These are phyloP conservation scores for Hestina assimilis DNA, from an alignment of 1,140 invertebrate species.

Conservation along the genomic window DNA sequence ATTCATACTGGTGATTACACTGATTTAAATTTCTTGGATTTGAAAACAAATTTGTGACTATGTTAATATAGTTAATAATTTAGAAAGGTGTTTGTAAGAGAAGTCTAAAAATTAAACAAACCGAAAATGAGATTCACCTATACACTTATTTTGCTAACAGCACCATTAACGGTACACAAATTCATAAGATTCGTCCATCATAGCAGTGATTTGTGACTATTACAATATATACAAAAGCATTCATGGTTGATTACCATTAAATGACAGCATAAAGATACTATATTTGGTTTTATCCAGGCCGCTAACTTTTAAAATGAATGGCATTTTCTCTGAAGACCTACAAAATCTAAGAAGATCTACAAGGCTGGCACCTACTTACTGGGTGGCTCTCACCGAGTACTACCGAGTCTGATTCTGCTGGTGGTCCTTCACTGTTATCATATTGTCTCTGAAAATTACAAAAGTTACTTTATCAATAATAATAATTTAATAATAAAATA, in stretches of 20 bases:
- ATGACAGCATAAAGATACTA: slow-evolving; percentile 9
- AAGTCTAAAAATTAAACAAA: not conserved
- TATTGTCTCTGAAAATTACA: slow-evolving; percentile 80
- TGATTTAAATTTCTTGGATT: too few species aligned
- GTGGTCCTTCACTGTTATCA: slow-evolving; percentile 81
- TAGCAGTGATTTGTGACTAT: slow-evolving; percentile 5
- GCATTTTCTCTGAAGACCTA: slow-evolving; percentile 15
- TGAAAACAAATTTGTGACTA: too few species aligned
- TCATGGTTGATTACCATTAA: slow-evolving; percentile 7
- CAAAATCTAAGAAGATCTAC: slow-evolving; percentile 43
- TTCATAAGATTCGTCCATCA: not conserved
- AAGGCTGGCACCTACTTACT: slow-evolving; percentile 64
- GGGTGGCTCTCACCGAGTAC: slow-evolving; percentile 79
- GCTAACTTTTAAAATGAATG: slow-evolving; percentile 14
- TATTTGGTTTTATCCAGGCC: slow-evolving; percentile 19
- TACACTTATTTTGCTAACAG: slow-evolving; percentile 5
- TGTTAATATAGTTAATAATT: too few species aligned
- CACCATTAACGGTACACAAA: slow-evolving; percentile 4
- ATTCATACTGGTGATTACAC: too few species aligned
- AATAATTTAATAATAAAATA: not conserved
- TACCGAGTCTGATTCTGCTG: slow-evolving; percentile 80
- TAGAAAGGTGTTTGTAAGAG: too few species aligned
- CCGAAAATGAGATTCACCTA: slow-evolving; percentile 1
- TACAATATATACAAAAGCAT: slow-evolving; percentile 1
- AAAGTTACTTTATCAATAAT: slow-evolving; percentile 2